These are phyloP conservation scores for Protaetia brevitarsis DNA, from an alignment of 1,140 invertebrate species.

Conservation along the genomic window DNA sequence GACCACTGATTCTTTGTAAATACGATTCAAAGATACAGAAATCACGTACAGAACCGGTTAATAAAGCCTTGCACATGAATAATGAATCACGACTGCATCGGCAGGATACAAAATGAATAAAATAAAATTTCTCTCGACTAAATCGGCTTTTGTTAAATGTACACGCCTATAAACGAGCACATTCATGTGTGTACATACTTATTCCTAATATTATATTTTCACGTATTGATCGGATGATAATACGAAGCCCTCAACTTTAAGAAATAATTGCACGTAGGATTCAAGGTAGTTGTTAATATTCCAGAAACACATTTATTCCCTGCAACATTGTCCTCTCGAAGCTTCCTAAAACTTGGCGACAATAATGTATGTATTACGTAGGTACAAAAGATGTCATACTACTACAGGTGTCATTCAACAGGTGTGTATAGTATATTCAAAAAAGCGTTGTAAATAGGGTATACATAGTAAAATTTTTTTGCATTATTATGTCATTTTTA, in stretches of 20 bases:
- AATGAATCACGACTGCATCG: background rate
- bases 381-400: background rate
- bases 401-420: conserved; percentile 6
- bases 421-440: background rate
- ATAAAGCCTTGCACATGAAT: conserved; percentile 14
- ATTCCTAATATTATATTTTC: background rate
- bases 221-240: conserved; percentile 1
- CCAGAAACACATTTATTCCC: background rate
- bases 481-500: no score
- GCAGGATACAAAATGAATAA: background rate
- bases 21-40: background rate
- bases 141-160: conserved; percentile 5
- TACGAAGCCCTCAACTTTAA: background rate
- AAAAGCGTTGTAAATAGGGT: no score
- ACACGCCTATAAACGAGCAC: background rate
- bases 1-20: background rate
- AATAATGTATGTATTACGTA: no score
- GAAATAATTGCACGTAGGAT: background rate
- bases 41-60: conserved; percentile 3
- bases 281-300: conserved; percentile 9
- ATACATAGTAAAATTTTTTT: no score
- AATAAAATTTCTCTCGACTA: conserved; percentile 6
- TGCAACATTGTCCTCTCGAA: background rate
- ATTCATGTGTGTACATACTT: background rate
- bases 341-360: background rate